These are phyloP conservation scores for Schizopygopsis malacanthus DNA, from an alignment of 2,797 vertebrate genomes.

Conservation along the genomic window DNA sequence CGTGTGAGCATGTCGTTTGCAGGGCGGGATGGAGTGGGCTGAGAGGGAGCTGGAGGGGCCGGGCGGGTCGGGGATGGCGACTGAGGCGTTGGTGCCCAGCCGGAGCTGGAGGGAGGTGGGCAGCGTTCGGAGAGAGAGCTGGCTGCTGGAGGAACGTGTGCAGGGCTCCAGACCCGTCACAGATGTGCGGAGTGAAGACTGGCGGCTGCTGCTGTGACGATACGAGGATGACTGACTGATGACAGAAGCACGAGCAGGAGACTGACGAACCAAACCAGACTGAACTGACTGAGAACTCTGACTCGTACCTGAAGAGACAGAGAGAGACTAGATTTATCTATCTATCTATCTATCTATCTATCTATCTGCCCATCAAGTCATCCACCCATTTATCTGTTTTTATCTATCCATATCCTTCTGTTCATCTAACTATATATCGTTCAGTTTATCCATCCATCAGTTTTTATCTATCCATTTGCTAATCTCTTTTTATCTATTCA, in stretches of 20 bases:
- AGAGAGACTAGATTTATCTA: not conserved
- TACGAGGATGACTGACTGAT: conserved; percentile 95
- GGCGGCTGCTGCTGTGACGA: conserved; percentile 94
- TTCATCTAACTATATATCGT: not conserved
- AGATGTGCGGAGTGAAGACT: conserved; percentile 94
- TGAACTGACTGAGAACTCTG: conserved; percentile 96
- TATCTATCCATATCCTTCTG: not conserved
- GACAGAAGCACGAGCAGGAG: conserved; percentile 92
- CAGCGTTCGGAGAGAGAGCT: conserved; percentile 93
- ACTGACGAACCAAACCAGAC: conserved; percentile 91
- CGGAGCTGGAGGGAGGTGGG: conserved; percentile 95
- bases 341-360: not conserved
- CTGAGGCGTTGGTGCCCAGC: conserved; percentile 81
- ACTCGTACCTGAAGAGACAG: conserved; percentile 84
- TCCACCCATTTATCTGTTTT: not conserved
- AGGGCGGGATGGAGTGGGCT: conserved; percentile 96
- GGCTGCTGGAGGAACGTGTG: conserved; percentile 95
- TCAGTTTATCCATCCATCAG: not conserved
- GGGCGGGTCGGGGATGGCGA: conserved; percentile 79
- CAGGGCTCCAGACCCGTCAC: conserved; percentile 92
- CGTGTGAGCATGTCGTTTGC: conserved; percentile 86
- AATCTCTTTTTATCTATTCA: no score
- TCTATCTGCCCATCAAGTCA: not conserved
- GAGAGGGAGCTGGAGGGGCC: conserved; percentile 92
- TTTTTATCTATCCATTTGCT: not conserved